Evolutionary conservation across 2,888 invertebrate species (phyloP), one percentile per base, ranked within the genome.

Genomic region (Philereme vetulata): DNA sequence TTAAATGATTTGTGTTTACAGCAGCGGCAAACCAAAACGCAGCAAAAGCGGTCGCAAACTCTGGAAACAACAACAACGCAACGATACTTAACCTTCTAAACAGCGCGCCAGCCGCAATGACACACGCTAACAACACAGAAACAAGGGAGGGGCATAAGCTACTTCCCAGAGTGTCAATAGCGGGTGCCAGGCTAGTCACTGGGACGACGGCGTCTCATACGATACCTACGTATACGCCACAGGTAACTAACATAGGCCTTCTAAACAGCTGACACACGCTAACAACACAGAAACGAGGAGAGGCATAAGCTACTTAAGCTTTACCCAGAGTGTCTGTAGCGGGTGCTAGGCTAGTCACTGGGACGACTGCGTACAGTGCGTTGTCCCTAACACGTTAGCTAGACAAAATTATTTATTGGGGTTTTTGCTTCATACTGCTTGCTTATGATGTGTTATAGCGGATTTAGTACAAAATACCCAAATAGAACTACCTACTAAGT

Each of bases 1-100:
- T 21, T 21, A 21, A 1, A 21, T 21, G 2, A 21, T 21, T 21
- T 21, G 21, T 21, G 21, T 21, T 44, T 60, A 52, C 74, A 68
- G 68, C 80, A 79, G 90, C 89, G 54, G 89, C 88, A 5, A 91
- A 72, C 68, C 90, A 88, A 70, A 90, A 90, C 70, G 92, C 91
- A 5, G 90, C 92, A 0, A 90, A 92, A 62, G 79, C 89, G 4
- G 85, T 83, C 9, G 91, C 90, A 33, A 93, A 90, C 66, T 89
- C 93, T 34, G 87, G 93, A 4, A 90, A 85, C 63, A 95, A 84
- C 63, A 95, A 86, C 77, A 96, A 96, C 80, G 94, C 96, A 3
- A 95, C 96, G 7, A 96, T 96, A 76, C 92, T 96, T 64, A 96
- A 96, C 85, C 85, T 96, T 55, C 84, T 96, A 62, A 96, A 96